Base-by-base conservation (phyloP, 2,888 invertebrate species). In the Drosophila lacicola region DNA sequence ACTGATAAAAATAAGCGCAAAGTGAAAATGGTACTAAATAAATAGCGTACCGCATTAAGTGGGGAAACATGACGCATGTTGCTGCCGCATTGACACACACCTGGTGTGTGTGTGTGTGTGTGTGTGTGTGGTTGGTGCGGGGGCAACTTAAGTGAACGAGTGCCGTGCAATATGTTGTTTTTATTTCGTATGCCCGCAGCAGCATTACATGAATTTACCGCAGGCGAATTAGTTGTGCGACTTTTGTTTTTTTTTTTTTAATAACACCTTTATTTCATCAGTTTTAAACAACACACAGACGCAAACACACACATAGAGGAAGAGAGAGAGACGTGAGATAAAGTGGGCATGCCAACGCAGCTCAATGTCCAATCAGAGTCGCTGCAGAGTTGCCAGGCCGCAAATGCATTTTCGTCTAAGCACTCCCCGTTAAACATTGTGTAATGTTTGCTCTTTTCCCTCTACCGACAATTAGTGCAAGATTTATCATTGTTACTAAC, bases 51-150 rank as follows among this genome's bases (percentile, higher is more conserved):
- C 69, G 64, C 69, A 68, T 64, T 60, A 64, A 64, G 65, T 83
- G 60, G 51, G 61, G 56, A 75, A 82, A 75, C 67, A 78, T 84
- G 84, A 84, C 84, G 88, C 84, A 84, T 82, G 68, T 71, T 66
- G 58, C 55, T 62, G 63, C 67, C 54, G 72, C 65, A 66, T 61
- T 66, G 53, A 57, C 60, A 56, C 60, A 72, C 66, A 54, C 50
- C 74, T 65, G 63, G 63, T 65, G 69, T 65, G 29, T 25, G 51
- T 58, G 58, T 67, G 45, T 64, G 55, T 34, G 64, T 46, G 37
- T 47, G 54, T 42, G 53, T 34, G 61, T 58, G 46, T 42, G 37
- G 33, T 45, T 57, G 78, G 64, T 47, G 41, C 17, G 39, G 17
- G 33, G 51, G 41, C 14, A 53, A 13, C 53, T 21, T 3, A 10